Conservation (phyloP, 2,888 invertebrate genomes). For the Epistrophella euchroma region DNA sequence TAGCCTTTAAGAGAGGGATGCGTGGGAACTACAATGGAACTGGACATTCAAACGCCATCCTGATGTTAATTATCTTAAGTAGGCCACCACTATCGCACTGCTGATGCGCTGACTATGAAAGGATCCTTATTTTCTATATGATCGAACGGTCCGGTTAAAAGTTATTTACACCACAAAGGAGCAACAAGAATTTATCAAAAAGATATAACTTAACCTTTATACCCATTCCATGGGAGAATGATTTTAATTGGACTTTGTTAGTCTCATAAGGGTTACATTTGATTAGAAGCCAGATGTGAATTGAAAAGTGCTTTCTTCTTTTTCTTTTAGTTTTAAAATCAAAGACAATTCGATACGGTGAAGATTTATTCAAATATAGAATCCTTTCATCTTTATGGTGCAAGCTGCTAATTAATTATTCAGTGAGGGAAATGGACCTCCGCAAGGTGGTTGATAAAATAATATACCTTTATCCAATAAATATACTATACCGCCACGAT, state of each 20-base stretch:
- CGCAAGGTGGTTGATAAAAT: slow-evolving; percentile 12
- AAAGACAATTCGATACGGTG: slow-evolving; percentile 53
- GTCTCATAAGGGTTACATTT: slow-evolving; percentile 36
- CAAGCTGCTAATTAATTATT: slow-evolving; percentile 52
- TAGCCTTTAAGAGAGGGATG: slow-evolving; percentile 30
- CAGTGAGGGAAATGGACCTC: slow-evolving; percentile 29
- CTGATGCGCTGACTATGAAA: not conserved
- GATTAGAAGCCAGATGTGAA: slow-evolving; percentile 61
- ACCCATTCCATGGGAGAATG: slow-evolving; percentile 66
- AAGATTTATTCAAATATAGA: slow-evolving; percentile 53
- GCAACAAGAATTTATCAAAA: slow-evolving; percentile 19
- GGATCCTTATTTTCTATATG: slow-evolving; percentile 57
- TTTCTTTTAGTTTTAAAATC: not conserved
- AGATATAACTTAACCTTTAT: not conserved
- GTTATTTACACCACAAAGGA: slow-evolving; percentile 71
- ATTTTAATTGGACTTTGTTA: slow-evolving; percentile 58
- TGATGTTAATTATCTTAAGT: slow-evolving; percentile 71
- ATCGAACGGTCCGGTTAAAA: slow-evolving; percentile 67
- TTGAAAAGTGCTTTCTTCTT: slow-evolving; percentile 34
- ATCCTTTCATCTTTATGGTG: slow-evolving; percentile 48
- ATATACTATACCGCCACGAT: not conserved
- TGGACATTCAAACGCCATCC: slow-evolving; percentile 49
- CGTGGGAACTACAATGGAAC: slow-evolving; percentile 68
- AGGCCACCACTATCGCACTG: slow-evolving; percentile 15
- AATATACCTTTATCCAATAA: slow-evolving; percentile 24